phyloP scores from a whole-genome alignment of 2,888 invertebrate genomes.

The Athalia circularis region DNA sequence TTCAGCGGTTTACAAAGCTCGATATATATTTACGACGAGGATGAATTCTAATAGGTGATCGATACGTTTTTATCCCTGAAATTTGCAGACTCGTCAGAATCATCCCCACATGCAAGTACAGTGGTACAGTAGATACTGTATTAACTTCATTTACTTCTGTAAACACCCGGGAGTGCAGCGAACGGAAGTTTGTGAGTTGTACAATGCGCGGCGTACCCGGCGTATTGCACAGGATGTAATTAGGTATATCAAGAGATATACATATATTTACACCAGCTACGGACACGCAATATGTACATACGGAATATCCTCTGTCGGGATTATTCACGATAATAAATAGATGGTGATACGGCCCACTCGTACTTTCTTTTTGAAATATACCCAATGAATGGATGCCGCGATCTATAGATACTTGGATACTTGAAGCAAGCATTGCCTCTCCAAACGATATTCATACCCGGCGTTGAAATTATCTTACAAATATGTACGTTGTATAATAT shows the following conservation, averaged over 20 bases:
- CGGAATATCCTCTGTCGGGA: neutral
- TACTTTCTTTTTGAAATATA: slow-evolving; percentile 16
- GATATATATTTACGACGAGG: no score
- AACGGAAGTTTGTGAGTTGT: slow-evolving; percentile 21
- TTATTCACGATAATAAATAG: slow-evolving; percentile 34
- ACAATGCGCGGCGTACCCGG: slow-evolving; percentile 22
- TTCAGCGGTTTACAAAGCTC: no score
- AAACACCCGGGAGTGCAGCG: no score
- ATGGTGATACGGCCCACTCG: neutral
- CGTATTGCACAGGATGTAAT: slow-evolving; percentile 42
- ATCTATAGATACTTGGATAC: neutral
- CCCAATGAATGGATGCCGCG: slow-evolving; percentile 25
- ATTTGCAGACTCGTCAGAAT: no score
- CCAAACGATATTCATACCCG: neutral
- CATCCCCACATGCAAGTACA: no score
- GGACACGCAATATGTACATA: neutral
- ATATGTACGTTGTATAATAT: no score
- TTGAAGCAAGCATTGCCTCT: neutral
- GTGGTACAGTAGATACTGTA: no score
- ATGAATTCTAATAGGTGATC: no score
- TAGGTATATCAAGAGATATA: neutral
- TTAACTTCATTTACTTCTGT: no score
- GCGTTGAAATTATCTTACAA: no score
- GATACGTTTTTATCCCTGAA: no score
- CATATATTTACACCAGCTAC: no score